Percentiles rank a stretch among this genome's conserved stretches.
Evolutionary conservation across 1,140 invertebrate species (phyloP).

Genomic region (Cyclargus thomasi): DNA sequence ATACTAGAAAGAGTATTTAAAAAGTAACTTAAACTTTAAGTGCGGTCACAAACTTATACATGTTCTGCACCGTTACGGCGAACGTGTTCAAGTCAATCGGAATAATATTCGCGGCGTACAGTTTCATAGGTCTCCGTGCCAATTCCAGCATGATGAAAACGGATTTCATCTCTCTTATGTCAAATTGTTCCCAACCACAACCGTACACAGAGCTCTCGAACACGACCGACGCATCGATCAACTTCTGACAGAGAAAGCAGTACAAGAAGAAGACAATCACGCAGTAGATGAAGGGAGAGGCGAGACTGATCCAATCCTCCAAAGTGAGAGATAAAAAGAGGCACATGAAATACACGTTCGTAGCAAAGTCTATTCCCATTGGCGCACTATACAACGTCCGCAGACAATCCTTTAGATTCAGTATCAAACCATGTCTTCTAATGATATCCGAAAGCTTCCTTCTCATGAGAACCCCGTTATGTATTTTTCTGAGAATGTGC

Average conservation of each 20-base stretch:
- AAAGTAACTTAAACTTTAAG: constrained; percentile 44
- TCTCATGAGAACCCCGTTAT: background rate
- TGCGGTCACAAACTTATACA: constrained; percentile 60
- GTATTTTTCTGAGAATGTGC: background rate
- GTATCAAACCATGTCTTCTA: constrained; percentile 39
- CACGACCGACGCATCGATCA: constrained; percentile 47
- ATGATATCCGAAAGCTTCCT: constrained; percentile 30
- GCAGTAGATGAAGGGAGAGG: constrained; percentile 47
- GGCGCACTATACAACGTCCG: constrained; percentile 54
- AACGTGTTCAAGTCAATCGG: constrained; percentile 62
- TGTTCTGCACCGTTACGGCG: constrained; percentile 48
- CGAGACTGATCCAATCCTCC: constrained; percentile 42
- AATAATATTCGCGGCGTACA: constrained; percentile 59
- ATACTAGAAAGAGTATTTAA: background rate
- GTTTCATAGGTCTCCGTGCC: constrained; percentile 45
- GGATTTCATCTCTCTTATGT: constrained; percentile 43
- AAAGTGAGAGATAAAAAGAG: constrained; percentile 50
- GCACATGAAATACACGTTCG: constrained; percentile 47
- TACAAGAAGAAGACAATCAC: constrained; percentile 59
- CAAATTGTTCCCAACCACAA: constrained; percentile 61
- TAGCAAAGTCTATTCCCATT: constrained; percentile 52
- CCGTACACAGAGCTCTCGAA: constrained; percentile 52
- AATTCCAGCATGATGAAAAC: constrained; percentile 44
- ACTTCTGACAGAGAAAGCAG: constrained; percentile 51
- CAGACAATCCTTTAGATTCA: constrained; percentile 36